Evolutionary conservation across 2,113 vertebrate genomes (phyloP).

Genomic region (Tychaedon coryphoeus): DNA sequence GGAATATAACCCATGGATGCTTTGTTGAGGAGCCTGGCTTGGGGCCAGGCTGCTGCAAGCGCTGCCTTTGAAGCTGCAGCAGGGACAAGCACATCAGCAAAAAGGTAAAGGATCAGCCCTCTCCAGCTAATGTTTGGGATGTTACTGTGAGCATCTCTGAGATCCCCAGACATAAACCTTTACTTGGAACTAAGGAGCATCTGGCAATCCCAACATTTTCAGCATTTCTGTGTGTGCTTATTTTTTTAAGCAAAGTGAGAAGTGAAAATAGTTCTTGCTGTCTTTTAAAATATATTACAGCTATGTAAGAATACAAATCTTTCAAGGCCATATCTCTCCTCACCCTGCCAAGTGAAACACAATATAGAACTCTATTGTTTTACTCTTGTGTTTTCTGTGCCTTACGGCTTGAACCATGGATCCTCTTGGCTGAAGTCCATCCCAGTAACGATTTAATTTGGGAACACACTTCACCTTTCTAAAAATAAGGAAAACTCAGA

Average conservation of each 20-base stretch:
- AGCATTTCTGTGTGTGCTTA: not conserved
- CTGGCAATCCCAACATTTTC: not conserved
- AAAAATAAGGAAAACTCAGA: constrained; percentile 52
- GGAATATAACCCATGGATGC: not conserved
- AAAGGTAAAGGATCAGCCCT: not conserved
- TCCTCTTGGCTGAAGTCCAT: constrained; percentile 48
- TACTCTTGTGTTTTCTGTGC: not conserved
- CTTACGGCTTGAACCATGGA: not conserved
- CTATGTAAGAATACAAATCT: not conserved
- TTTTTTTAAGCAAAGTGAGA: not conserved
- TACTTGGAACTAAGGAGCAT: not conserved
- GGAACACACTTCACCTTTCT: constrained; percentile 44
- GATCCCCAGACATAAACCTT: not conserved
- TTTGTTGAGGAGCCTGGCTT: not conserved
- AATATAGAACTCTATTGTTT: constrained; percentile 26
- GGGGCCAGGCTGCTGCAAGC: not conserved
- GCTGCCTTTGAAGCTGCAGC: not conserved
- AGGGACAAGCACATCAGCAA: not conserved
- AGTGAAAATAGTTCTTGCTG: not conserved
- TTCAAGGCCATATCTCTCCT: not conserved
- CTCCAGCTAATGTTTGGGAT: not conserved
- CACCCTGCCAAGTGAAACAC: constrained; percentile 4
- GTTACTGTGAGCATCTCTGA: not conserved
- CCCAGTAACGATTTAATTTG: constrained; percentile 20
- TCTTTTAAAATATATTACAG: not conserved